These are phyloP conservation scores for Macrobrachium rosenbergii DNA, from an alignment of 1,140 invertebrate genomes.

Conservation along the genomic window DNA sequence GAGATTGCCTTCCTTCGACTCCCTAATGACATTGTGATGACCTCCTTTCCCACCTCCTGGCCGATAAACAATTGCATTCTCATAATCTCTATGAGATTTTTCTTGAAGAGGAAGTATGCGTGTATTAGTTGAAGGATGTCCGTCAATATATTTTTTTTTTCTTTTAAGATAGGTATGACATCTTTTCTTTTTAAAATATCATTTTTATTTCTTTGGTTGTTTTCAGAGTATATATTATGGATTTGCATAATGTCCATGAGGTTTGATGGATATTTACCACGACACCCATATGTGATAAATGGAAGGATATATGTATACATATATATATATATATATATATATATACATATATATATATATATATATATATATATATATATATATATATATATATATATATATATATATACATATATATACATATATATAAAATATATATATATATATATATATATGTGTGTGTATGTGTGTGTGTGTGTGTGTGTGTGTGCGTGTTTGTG, in stretches of 20 bases:
- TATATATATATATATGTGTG: neutral
- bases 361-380: slow-evolving; percentile 8
- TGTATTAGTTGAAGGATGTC: neutral
- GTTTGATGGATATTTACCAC: neutral
- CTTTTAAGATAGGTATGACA: too few relatives aligned
- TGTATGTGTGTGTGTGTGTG: neutral
- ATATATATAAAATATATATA: neutral
- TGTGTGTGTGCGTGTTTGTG: too few relatives aligned
- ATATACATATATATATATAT: slow-evolving; percentile 6
- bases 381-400: slow-evolving; percentile 24
- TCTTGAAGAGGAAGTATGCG: too few relatives aligned
- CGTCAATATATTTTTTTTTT: too few relatives aligned
- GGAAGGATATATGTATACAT: neutral
- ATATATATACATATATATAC: neutral
- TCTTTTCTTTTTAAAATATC: too few relatives aligned
- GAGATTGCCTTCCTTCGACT: too few relatives aligned
- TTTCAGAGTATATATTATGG: neutral
- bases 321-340: neutral
- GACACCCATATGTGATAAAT: neutral
- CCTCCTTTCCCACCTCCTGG: too few relatives aligned
- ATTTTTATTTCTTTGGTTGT: too few relatives aligned
- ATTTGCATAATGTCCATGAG: neutral
- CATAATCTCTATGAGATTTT: too few relatives aligned
- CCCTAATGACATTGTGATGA: too few relatives aligned
- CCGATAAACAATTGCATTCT: too few relatives aligned